phyloP scores from a whole-genome alignment of 2,888 invertebrate genomes.

The Drosophila birchii region DNA sequence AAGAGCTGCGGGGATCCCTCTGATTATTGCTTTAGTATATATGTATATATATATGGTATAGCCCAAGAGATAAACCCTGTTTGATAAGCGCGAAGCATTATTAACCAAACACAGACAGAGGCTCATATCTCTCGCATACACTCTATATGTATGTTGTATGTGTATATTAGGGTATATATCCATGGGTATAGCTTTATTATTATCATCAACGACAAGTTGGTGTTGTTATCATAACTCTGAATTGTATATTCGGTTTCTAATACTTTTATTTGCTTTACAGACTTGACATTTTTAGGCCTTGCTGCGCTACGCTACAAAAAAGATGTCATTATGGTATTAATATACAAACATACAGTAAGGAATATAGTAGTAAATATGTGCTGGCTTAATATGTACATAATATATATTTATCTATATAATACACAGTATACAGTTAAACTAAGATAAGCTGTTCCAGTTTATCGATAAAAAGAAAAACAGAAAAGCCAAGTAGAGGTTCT shows the following conservation, averaged over 20 bases:
- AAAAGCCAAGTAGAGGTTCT: conserved; percentile 1
- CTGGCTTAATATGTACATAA: conserved; percentile 34
- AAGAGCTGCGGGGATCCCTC: conserved; percentile 25
- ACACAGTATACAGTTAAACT: conserved; percentile 59
- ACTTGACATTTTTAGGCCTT: conserved; percentile 11
- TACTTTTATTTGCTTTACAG: conserved; percentile 38
- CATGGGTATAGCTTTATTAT: conserved; percentile 46
- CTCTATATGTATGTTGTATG: background rate
- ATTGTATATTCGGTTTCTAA: conserved; percentile 36
- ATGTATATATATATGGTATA: conserved; percentile 30
- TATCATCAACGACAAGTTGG: background rate
- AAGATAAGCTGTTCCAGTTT: conserved; percentile 60
- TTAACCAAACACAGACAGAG: conserved; percentile 30
- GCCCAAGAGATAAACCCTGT: conserved; percentile 48
- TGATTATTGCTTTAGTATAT: conserved; percentile 30
- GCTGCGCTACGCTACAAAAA: conserved; percentile 8
- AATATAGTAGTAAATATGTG: conserved; percentile 21
- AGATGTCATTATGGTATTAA: conserved; percentile 5
- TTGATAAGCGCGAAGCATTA: conserved; percentile 53
- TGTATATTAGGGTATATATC: conserved; percentile 25
- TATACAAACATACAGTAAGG: conserved; percentile 4
- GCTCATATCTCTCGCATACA: background rate
- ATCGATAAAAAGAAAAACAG: conserved; percentile 27
- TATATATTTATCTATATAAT: conserved; percentile 25
- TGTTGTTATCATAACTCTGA: conserved; percentile 26